Base-by-base conservation (phyloP, 1,140 invertebrate genomes). In the Cotesia vestalis region DNA sequence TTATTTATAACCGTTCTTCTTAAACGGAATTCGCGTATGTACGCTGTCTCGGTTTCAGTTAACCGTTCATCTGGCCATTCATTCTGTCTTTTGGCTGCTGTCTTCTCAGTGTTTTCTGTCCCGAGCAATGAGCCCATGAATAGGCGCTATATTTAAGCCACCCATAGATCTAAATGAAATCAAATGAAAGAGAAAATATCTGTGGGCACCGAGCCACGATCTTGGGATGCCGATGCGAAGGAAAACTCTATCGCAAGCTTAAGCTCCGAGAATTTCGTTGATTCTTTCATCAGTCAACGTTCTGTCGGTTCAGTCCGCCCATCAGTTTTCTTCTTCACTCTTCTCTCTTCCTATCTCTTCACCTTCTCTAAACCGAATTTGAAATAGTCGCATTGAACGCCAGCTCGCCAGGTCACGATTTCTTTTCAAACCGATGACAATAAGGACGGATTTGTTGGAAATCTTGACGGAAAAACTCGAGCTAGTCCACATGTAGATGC, bases 141-240 rank as follows among this genome's bases (percentile, higher is more conserved):
- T 73, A 73, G 66, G 38, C n/a, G 66, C 66, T 73, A 73, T 73
- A 46, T 73, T 69, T 34, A 73, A 73, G 34, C 9, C 17, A 64
- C 12, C 11, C 12, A 17, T 57, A 57, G n/a, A 20, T 57, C 5
- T 57, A 57, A 34, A 60, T 35, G 9, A 9, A n/a, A 51, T 12
- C n/a, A 57, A 34, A 60, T 35, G 9, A 9, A n/a, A 51, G 46
- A 63, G 14, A 11, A 46, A 61, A 46, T 34, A 57, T 46, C 6
- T 6, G 11, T 8, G 40, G 40, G 40, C 40, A 70, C 60, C 8
- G 34, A 38, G 38, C 62, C 34, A 64, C 36, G 17, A 64, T 71
- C 61, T 63, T 6, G 62, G 61, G 61, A 71, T 71, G 27, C 69
- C 69, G 20, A 36, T 59, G 52, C 67, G 40, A 9, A 4, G 35